Percentiles rank a stretch among this genome's conserved stretches.
Evolutionary conservation across 2,888 invertebrate genomes (phyloP).

Genomic region (Plagodis dolabraria): DNA sequence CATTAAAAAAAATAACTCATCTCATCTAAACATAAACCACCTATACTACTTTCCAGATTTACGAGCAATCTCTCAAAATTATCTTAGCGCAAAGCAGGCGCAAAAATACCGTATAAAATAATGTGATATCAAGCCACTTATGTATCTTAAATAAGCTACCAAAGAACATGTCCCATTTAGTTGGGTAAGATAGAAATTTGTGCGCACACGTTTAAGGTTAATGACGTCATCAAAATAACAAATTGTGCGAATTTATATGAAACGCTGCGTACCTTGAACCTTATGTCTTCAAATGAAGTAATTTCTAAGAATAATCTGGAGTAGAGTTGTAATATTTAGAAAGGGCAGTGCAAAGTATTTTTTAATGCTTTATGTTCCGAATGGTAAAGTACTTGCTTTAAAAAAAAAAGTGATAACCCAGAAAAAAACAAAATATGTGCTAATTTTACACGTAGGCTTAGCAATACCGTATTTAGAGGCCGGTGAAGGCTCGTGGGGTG

Average conservation of each 20-base stretch:
- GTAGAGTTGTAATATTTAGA: constrained; percentile 39
- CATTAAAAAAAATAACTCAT: no score
- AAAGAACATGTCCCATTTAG: constrained; percentile 28
- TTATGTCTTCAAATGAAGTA: constrained; percentile 71
- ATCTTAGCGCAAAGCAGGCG: no score
- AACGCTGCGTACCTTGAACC: constrained; percentile 62
- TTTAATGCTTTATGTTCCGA: neutral
- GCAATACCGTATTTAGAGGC: no score
- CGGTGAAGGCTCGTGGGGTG: no score
- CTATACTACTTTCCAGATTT: neutral
- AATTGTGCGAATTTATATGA: constrained; percentile 68
- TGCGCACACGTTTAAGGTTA: constrained; percentile 59
- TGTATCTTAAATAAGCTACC: constrained; percentile 32
- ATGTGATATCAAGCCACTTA: constrained; percentile 31
- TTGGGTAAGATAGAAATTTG: constrained; percentile 45
- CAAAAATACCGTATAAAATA: constrained; percentile 23
- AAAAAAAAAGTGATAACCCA: no score
- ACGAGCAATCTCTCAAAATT: no score
- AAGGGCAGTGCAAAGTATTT: constrained; percentile 8
- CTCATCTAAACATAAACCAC: no score
- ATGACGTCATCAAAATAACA: constrained; percentile 68
- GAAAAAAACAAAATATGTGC: no score
- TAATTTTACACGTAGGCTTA: no score
- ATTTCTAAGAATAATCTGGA: constrained; percentile 67
- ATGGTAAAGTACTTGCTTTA: no score